phyloP scores from a whole-genome alignment of 2,113 vertebrate species.

The Cyanoderma ruficeps region DNA sequence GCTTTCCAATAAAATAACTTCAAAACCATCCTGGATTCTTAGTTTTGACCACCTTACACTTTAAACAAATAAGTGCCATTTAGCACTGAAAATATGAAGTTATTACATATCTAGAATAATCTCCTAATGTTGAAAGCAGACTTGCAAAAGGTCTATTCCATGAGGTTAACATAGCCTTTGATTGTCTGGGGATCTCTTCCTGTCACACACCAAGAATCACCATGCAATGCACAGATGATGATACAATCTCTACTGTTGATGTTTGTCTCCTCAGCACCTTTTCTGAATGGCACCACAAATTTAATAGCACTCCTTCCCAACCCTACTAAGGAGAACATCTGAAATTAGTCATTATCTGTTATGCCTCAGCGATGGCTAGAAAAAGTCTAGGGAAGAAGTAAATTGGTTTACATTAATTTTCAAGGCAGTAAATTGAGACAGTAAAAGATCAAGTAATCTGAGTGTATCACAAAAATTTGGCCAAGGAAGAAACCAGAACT shows the following conservation, averaged over 20 bases:
- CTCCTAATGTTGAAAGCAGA: background rate
- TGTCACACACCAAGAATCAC: background rate
- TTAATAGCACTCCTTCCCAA: background rate
- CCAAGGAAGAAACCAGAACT: background rate
- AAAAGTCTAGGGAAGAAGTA: background rate
- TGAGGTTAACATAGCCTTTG: rapidly evolving
- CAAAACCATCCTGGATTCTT: rapidly evolving
- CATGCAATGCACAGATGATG: background rate
- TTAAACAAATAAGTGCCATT: background rate
- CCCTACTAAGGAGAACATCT: background rate
- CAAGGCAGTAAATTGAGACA: background rate
- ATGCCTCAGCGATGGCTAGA: background rate
- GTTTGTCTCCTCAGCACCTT: background rate
- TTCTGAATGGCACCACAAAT: background rate
- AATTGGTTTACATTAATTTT: background rate
- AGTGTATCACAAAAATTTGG: background rate
- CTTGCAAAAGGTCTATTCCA: background rate
- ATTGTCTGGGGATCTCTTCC: background rate
- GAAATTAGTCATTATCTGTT: background rate
- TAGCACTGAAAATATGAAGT: background rate
- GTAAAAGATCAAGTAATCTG: background rate
- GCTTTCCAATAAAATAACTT: background rate
- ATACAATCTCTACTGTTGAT: background rate
- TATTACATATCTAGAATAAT: background rate
- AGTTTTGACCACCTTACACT: background rate